Conservation (phyloP, 2,113 vertebrate genomes). For the Saguinus imperator region DNA sequence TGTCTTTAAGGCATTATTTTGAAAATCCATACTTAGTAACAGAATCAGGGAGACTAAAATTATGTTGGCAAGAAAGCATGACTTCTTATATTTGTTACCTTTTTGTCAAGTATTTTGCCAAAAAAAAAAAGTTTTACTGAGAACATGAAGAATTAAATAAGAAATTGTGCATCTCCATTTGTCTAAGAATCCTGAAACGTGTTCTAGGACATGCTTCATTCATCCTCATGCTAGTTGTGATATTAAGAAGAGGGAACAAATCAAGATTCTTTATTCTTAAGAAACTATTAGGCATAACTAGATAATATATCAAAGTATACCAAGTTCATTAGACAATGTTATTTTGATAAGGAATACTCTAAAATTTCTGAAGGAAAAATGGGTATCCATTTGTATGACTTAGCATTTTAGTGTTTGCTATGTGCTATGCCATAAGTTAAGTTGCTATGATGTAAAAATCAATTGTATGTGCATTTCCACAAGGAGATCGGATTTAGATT, state of each 20-base stretch:
- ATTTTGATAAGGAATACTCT: not conserved
- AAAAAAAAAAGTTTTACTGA: not conserved
- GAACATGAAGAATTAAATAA: not conserved
- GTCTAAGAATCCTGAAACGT: not conserved
- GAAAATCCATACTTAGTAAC: not conserved
- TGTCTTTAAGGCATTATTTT: not conserved
- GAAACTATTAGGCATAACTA: not conserved
- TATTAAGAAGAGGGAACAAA: not conserved
- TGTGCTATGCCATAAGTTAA: not conserved
- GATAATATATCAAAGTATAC: not conserved
- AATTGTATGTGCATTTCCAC: not conserved
- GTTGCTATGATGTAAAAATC: not conserved
- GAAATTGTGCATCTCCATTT: not conserved
- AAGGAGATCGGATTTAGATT: not conserved
- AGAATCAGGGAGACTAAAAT: not conserved
- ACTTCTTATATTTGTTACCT: not conserved
- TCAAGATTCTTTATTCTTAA: not conserved
- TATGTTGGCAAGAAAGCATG: not conserved
- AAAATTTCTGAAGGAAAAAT: not conserved
- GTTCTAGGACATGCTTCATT: not conserved
- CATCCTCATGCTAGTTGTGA: not conserved
- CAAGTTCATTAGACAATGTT: not conserved
- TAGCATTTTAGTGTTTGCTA: not conserved
- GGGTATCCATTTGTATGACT: not conserved
- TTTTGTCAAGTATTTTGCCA: not conserved